These are phyloP conservation scores for Callipepla californica DNA, from an alignment of 2,113 vertebrate species.

Conservation along the genomic window DNA sequence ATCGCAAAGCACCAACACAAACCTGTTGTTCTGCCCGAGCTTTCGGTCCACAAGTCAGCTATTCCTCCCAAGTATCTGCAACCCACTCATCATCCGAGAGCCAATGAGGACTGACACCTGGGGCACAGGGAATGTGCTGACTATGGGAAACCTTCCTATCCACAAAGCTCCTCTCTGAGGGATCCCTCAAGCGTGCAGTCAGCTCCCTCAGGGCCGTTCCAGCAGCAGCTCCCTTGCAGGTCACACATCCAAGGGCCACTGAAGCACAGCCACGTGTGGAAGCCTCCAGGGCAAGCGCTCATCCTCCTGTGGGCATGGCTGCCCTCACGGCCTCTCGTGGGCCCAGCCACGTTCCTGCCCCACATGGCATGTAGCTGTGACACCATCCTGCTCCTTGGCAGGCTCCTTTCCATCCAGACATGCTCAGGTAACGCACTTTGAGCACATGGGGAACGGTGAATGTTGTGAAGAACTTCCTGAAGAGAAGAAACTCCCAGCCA, in stretches of 20 bases:
- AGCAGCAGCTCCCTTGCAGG: neutral
- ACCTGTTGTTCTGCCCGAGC: neutral
- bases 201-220: neutral
- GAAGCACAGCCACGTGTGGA: neutral
- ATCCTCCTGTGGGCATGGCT: neutral
- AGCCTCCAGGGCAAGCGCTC: neutral
- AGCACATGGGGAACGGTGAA: neutral
- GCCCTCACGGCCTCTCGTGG: neutral
- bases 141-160: neutral
- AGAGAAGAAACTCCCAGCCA: neutral
- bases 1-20: rapidly evolving
- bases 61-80: neutral
- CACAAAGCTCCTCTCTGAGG: neutral
- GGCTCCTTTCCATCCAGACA: neutral
- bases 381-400: neutral
- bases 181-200: too few species aligned
- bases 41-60: neutral
- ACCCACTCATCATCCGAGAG: neutral
- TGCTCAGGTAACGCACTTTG: neutral
- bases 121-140: neutral
- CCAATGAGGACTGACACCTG: neutral
- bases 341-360: neutral
- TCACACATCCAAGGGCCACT: neutral
- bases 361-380: rapidly evolving
- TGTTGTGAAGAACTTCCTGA: neutral